phyloP scores from a whole-genome alignment of 2,797 vertebrate species.

The Myiothlypis coronata region DNA sequence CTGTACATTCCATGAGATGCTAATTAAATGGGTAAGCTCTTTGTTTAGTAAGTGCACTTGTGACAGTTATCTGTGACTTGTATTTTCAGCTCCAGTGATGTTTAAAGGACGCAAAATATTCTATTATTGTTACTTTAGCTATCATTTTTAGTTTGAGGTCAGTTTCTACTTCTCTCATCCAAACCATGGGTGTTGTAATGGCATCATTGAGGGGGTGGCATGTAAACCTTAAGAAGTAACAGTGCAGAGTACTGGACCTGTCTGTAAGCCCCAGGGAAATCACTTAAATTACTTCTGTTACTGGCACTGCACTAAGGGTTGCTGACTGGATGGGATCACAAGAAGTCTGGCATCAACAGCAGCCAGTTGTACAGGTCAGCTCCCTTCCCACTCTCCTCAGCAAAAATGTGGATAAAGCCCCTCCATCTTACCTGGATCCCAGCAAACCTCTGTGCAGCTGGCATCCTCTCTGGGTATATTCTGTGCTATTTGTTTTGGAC shows the following conservation, averaged over 20 bases:
- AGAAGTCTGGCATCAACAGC: neutral
- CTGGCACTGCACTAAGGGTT: neutral
- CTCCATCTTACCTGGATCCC: neutral
- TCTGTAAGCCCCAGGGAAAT: neutral
- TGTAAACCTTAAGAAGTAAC: neutral
- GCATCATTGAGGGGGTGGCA: neutral
- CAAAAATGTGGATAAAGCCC: neutral
- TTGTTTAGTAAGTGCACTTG: neutral
- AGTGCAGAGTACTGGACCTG: neutral
- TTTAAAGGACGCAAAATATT: neutral
- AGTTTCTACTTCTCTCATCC: neutral
- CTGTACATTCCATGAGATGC: neutral
- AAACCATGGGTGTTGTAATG: neutral
- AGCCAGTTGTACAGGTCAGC: neutral
- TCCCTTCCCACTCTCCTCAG: neutral
- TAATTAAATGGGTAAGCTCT: neutral
- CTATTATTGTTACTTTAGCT: neutral
- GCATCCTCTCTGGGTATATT: neutral
- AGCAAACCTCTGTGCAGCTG: neutral
- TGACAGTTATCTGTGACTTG: neutral
- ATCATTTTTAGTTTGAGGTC: neutral
- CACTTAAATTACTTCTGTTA: accelerated
- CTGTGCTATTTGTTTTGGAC: neutral
- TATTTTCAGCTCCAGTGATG: neutral
- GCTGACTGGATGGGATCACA: neutral